Evolutionary conservation across 2,888 invertebrate genomes (phyloP), one percentile per base, ranked within the genome.

Genomic region (Enchytraeus crypticus): DNA sequence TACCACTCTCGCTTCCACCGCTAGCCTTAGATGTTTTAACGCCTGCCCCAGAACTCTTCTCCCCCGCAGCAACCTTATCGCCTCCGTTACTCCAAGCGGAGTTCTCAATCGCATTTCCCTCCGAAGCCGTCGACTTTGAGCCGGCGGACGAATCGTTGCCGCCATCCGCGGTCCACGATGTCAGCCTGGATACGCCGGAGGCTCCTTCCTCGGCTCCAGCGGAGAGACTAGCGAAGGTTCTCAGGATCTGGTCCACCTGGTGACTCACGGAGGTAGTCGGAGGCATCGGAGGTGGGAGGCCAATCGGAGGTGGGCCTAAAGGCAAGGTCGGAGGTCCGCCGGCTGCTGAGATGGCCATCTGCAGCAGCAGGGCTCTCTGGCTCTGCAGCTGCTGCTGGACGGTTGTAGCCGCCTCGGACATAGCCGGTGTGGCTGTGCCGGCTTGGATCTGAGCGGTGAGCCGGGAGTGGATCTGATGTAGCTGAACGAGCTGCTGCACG

Each of bases 401-500:
- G n/a, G 61, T 45, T 26, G 26, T 51, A 18, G 34, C n/a, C n/a
- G n/a, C n/a, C n/a, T n/a, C n/a, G n/a, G n/a, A n/a, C n/a, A n/a
- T n/a, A n/a, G n/a, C n/a, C n/a, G n/a, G n/a, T n/a, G n/a, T n/a
- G n/a, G n/a, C n/a, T n/a, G n/a, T n/a, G n/a, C n/a, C n/a, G n/a
- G n/a, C n/a, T n/a, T 51, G 53, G 53, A 30, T 32, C 54, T 54
- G 54, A 5, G 32, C 38, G 54, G n/a, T 54, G 38, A 58, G 32
- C 29, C 56, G 47, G 33, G 53, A 53, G 47, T 53, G 43, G 30
- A 51, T 46, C 27, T 61, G 56, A 29, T 61, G 46, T n/a, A 61
- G 61, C 30, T 57, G 56, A 18, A 61, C 26, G 34, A 61, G 58
- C 4, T 27, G 34, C 53, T 61, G 61, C 23, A 61, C 43, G 34